Percentiles rank a stretch among this genome's conserved stretches.
phyloP scores from a whole-genome alignment of 2,113 vertebrate species.

The Gila orcuttii region DNA sequence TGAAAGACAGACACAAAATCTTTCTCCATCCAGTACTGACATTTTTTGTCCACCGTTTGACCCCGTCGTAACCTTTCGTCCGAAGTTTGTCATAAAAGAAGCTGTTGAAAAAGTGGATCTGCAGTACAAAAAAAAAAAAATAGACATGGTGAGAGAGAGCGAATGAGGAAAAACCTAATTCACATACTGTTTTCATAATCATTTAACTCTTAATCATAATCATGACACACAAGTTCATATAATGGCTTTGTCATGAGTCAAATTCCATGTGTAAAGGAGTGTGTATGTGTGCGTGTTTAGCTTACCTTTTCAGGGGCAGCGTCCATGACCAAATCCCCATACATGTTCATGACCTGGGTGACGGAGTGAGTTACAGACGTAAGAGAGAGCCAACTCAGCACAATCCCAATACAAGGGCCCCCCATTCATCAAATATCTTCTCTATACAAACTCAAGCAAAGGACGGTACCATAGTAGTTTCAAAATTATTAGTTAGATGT shows the following conservation, averaged over 20 bases:
- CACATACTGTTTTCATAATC: neutral
- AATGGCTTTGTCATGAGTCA: neutral
- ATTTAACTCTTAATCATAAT: neutral
- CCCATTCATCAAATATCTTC: slow-evolving; percentile 11
- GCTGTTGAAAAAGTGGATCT: slow-evolving; percentile 95
- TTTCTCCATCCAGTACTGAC: slow-evolving; percentile 70
- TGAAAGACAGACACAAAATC: neutral
- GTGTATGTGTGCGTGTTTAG: neutral
- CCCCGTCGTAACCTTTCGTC: slow-evolving; percentile 91
- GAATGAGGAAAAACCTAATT: neutral
- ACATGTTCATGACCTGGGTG: slow-evolving; percentile 91
- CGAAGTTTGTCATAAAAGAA: slow-evolving; percentile 93
- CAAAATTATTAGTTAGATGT: neutral
- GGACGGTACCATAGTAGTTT: neutral
- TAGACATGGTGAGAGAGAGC: neutral
- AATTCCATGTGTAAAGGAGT: neutral
- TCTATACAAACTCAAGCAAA: neutral
- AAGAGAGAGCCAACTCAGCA: slow-evolving; percentile 13
- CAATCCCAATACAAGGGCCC: neutral
- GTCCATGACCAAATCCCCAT: slow-evolving; percentile 91
- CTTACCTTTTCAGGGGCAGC: slow-evolving; percentile 86
- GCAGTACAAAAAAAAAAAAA: slow-evolving; percentile 17
- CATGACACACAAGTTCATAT: neutral
- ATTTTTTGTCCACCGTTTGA: slow-evolving; percentile 94
- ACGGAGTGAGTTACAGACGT: slow-evolving; percentile 12